Base-by-base conservation (phyloP, 2,888 invertebrate species). In the Lasius platythorax region DNA sequence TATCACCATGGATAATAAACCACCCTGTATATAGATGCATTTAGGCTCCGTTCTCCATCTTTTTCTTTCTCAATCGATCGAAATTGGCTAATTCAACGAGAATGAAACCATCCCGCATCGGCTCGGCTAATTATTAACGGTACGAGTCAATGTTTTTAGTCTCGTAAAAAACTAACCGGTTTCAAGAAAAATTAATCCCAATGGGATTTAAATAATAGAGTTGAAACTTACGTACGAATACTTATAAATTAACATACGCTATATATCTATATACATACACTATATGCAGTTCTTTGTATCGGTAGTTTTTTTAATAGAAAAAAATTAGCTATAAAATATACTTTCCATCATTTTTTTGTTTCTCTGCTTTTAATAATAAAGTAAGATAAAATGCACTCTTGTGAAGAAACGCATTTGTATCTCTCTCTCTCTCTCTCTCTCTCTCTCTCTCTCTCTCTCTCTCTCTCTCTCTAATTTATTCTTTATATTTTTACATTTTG, bases 61-160 rank as follows among this genome's bases (percentile, higher is more conserved):
- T n/a, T n/a, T n/a, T 53, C 63, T 67, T 67, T 68, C 70, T 90
- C 88, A 87, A 90, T 90, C 89, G 87, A 90, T 89, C 86, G 88
- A 88, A 90, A 90, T 90, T 90, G 87, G 87, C 83, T 90, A 89
- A 90, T 90, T 89, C 84, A 73, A 33, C 84, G 84, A 67, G 81
- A 58, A 81, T 83, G 82, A 83, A 88, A 82, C 85, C 81, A 82
- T 86, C 84, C 75, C 78, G 70, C 89, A 78, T 79, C 76, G 58
- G 74, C 78, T 82, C 28, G 79, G 50, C 58, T 87, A 88, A 89
- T 89, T 89, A 87, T 72, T 82, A 85, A 73, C n/a, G 12, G 50
- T 75, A 28, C 23, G 30, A 64, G 37, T 72, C 46, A 18, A 79
- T 79, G 46, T 72, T 70, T 58, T 18, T 72, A 72, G 46, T 12